Conservation (phyloP, 1,140 invertebrate genomes). For the Apolygus lucorum region DNA sequence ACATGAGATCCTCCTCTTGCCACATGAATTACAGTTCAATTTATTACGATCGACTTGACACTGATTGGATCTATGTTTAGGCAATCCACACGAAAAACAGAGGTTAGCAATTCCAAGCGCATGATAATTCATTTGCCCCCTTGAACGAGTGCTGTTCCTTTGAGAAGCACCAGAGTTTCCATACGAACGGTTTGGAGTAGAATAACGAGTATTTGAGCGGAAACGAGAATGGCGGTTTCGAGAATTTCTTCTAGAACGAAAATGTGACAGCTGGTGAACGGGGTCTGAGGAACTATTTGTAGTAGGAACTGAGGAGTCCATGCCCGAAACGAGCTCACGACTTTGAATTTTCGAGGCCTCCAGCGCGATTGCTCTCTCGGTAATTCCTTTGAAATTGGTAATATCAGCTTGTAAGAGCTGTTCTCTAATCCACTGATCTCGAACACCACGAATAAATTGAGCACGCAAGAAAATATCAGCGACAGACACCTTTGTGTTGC, state of each 20-base stretch:
- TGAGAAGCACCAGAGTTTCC: not conserved
- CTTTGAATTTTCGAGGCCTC: too few relatives aligned
- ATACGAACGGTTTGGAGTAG: not conserved
- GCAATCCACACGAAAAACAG: slow-evolving; percentile 5
- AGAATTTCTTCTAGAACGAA: slow-evolving; percentile 5
- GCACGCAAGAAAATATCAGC: not conserved
- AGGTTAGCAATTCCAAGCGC: slow-evolving; percentile 10
- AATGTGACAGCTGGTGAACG: too few relatives aligned
- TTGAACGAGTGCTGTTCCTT: not conserved
- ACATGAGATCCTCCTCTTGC: slow-evolving; percentile 5
- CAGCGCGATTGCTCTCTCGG: too few relatives aligned
- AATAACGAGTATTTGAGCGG: slow-evolving; percentile 1
- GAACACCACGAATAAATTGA: not conserved
- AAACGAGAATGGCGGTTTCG: not conserved
- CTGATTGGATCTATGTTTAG: slow-evolving; percentile 6
- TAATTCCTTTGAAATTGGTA: not conserved
- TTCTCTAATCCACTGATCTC: not conserved
- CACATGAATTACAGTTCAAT: slow-evolving; percentile 10
- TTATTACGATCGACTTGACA: slow-evolving; percentile 2
- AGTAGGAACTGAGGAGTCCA: too few relatives aligned
- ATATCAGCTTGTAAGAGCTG: not conserved
- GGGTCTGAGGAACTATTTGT: too few relatives aligned
- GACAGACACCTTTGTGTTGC: too few relatives aligned
- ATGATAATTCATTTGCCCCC: not conserved
- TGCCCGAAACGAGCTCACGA: too few relatives aligned